These are phyloP conservation scores for Ceyx erithaca DNA, from an alignment of 2,797 vertebrate genomes.

Conservation along the genomic window DNA sequence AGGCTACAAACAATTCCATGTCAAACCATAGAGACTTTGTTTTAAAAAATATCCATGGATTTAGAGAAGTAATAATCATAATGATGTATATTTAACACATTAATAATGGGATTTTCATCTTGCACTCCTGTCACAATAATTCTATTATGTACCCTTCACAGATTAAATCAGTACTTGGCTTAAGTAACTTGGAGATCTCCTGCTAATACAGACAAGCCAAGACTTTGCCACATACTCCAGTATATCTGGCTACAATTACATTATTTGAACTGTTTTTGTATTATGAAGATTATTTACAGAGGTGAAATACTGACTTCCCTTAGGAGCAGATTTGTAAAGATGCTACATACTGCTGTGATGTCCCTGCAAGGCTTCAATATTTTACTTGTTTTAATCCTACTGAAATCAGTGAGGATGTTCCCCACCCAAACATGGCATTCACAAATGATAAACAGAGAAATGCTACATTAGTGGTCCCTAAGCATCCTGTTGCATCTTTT, in stretches of 20 bases:
- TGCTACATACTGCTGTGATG: neutral
- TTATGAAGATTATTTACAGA: neutral
- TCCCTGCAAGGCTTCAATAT: neutral
- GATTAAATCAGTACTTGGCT: neutral
- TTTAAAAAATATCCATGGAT: neutral
- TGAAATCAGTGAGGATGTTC: neutral
- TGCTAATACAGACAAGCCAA: neutral
- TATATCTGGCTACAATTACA: neutral
- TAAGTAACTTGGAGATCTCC: neutral
- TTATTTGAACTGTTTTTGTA: neutral
- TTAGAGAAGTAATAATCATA: neutral
- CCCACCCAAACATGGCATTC: neutral
- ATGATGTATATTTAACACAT: neutral
- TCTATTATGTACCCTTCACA: neutral
- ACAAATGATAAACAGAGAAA: neutral
- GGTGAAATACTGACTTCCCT: neutral
- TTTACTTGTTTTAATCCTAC: neutral
- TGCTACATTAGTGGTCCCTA: neutral
- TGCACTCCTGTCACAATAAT: neutral
- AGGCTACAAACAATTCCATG: neutral
- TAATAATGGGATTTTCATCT: neutral
- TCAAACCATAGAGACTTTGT: neutral
- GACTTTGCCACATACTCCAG: neutral
- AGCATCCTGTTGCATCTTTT: neutral
- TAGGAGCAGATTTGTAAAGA: neutral